A percentile compares a stretch with the other conserved stretches of the same genome.
phyloP scores from a whole-genome alignment of 1,140 invertebrate genomes.

The Drosophila repletoides region DNA sequence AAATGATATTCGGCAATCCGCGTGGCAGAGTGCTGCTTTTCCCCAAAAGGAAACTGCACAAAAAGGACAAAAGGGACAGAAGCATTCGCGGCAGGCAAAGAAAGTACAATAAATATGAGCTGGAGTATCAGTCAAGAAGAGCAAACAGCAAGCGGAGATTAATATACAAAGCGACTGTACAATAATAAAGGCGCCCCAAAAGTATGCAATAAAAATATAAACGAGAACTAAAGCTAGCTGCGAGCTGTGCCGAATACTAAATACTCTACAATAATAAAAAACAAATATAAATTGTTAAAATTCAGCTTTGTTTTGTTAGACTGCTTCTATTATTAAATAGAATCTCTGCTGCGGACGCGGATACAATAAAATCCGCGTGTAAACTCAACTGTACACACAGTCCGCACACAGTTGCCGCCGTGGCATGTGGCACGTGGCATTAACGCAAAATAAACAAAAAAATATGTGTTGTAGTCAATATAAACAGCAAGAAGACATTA shows the following conservation, averaged over 20 bases:
- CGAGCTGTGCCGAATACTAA: not conserved
- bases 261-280: no score
- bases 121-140: not conserved
- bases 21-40: not conserved
- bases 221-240: not conserved
- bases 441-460: conserved; percentile 50
- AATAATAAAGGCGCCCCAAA: conserved; percentile 3
- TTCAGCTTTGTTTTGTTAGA: not conserved
- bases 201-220: conserved; percentile 29
- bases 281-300: no score
- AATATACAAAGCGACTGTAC: not conserved
- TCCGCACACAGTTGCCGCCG: not conserved
- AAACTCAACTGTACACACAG: conserved; percentile 12
- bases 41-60: no score
- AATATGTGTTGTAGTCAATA: conserved; percentile 26
- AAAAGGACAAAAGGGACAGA: not conserved
- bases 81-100: not conserved
- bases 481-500: conserved; percentile 32
- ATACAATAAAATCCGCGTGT: not conserved
- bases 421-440: conserved; percentile 41
- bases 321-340: not conserved
- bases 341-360: not conserved
- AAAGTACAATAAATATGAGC: not conserved
- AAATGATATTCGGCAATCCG: conserved; percentile 15
- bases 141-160: not conserved